Evolutionary conservation across 2,888 invertebrate species (phyloP).

Genomic region (Thecophora atra): DNA sequence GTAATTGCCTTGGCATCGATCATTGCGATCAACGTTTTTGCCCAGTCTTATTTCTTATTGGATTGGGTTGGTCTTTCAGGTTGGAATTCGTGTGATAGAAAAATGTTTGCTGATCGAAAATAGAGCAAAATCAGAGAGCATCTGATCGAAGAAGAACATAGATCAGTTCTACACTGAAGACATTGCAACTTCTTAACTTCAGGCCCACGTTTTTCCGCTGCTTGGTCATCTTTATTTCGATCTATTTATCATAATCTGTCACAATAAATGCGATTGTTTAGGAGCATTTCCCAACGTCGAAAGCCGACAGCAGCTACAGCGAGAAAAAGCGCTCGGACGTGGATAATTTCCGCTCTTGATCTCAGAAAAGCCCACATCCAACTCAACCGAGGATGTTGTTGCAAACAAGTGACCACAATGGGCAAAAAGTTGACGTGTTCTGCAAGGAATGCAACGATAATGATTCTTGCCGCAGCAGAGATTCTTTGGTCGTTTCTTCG

Average conservation of each 20-base stretch:
- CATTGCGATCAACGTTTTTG: slow-evolving; percentile 23
- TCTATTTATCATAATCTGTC: slow-evolving; percentile 37
- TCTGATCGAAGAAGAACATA: slow-evolving; percentile 22
- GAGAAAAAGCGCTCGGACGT: background rate
- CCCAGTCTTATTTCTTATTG: slow-evolving; percentile 9
- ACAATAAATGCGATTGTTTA: slow-evolving; percentile 30
- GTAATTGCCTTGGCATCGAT: slow-evolving; percentile 18
- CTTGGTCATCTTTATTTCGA: too few species aligned
- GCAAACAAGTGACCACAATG: too few species aligned
- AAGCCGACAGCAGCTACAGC: slow-evolving; percentile 10
- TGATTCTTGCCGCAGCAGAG: too few species aligned
- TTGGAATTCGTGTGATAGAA: background rate
- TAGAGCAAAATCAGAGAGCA: too few species aligned
- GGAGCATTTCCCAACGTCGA: slow-evolving; percentile 28
- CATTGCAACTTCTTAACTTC: too few species aligned
- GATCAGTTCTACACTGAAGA: slow-evolving; percentile 36
- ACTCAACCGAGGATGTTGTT: too few species aligned
- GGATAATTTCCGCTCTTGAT: background rate
- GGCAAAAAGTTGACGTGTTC: too few species aligned
- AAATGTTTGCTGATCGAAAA: background rate
- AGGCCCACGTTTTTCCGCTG: too few species aligned
- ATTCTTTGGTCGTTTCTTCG: too few species aligned
- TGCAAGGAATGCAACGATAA: too few species aligned
- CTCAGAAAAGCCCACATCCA: background rate
- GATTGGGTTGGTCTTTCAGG: slow-evolving; percentile 11